A percentile compares a stretch with the other conserved stretches of the same genome.
These are phyloP conservation scores for Gambelia wislizenii DNA, from an alignment of 2,797 vertebrate species.

Conservation along the genomic window DNA sequence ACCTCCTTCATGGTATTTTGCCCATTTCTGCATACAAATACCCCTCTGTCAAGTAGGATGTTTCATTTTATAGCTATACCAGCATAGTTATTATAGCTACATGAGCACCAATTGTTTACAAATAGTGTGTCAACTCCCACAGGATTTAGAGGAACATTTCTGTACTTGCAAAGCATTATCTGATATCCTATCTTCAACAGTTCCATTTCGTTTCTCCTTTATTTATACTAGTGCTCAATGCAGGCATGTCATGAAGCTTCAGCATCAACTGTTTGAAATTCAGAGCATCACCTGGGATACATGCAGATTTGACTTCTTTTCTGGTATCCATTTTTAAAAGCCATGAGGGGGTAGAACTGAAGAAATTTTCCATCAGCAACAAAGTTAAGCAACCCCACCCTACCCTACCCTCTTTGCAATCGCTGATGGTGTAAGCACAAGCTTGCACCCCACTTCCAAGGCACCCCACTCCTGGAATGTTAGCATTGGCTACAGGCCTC, in stretches of 20 bases:
- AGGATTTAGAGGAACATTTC: not conserved
- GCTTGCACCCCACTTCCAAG: too few species aligned
- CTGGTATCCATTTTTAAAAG: not conserved
- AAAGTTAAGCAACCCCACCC: not conserved
- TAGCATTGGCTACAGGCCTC: too few species aligned
- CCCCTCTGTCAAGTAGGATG: not conserved
- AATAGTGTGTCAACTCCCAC: not conserved
- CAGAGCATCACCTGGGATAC: conserved; percentile 10
- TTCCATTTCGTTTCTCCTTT: conserved; percentile 4
- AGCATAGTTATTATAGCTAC: not conserved
- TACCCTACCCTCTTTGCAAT: not conserved
- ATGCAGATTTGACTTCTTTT: not conserved
- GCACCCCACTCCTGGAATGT: too few species aligned
- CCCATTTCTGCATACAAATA: not conserved
- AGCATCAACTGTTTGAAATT: conserved; percentile 12
- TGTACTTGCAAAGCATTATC: not conserved
- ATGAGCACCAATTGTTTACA: not conserved
- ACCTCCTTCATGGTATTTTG: not conserved
- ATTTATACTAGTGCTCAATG: not conserved
- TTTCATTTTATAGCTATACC: not conserved
- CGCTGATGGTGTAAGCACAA: too few species aligned
- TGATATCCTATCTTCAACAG: not conserved
- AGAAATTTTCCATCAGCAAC: not conserved
- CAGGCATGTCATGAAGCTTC: not conserved
- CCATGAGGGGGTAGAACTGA: not conserved